Evolutionary conservation across 2,888 invertebrate genomes (phyloP).

Genomic region (Lymantria monacha): DNA sequence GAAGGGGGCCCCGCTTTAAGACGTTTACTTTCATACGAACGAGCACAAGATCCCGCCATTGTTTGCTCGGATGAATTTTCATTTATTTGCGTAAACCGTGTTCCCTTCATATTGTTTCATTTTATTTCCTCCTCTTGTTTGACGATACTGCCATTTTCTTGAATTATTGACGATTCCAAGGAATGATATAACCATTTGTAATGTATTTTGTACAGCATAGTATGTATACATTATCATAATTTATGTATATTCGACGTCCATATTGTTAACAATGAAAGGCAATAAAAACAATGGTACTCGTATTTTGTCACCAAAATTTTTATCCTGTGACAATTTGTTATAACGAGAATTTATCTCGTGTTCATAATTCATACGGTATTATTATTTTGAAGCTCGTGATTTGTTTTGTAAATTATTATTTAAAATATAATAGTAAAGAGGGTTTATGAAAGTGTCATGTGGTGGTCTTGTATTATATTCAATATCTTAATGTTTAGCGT

Average conservation of each 20-base stretch:
- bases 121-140: slow-evolving; percentile 43
- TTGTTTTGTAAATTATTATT: too few relatives aligned
- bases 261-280: slow-evolving; percentile 4
- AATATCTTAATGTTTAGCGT: too few relatives aligned
- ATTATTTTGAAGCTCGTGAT: not conserved
- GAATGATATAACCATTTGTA: slow-evolving; percentile 32
- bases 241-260: slow-evolving; percentile 17
- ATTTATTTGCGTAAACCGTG: slow-evolving; percentile 51
- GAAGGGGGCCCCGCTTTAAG: slow-evolving; percentile 41
- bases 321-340: slow-evolving; percentile 13
- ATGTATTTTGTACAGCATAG: slow-evolving; percentile 23
- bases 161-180: slow-evolving; percentile 39
- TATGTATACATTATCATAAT: slow-evolving; percentile 23
- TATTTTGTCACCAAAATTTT: slow-evolving; percentile 23
- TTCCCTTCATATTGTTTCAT: slow-evolving; percentile 37
- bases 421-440: too few relatives aligned
- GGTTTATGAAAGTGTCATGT: too few relatives aligned
- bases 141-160: slow-evolving; percentile 46
- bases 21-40: slow-evolving; percentile 52
- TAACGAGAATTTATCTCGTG: slow-evolving; percentile 15
- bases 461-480: too few relatives aligned
- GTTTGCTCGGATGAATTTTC: slow-evolving; percentile 58
- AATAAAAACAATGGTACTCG: slow-evolving; percentile 23
- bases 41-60: slow-evolving; percentile 42
- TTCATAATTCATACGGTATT: not conserved